These are phyloP conservation scores for Micromesistius poutassou DNA, from an alignment of 2,797 vertebrate genomes.

Conservation along the genomic window DNA sequence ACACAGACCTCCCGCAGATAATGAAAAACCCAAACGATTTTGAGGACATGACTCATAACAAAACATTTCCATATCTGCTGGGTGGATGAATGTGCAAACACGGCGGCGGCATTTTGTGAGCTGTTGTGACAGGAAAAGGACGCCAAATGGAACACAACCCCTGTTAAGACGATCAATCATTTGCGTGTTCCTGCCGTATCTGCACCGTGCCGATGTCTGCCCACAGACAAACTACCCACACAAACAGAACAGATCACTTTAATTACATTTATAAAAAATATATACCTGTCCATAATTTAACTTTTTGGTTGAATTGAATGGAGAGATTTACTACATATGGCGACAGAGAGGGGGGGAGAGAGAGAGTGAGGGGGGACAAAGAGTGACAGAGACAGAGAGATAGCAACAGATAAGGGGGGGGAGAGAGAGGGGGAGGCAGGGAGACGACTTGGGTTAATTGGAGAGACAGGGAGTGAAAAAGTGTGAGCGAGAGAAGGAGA, in stretches of 20 bases:
- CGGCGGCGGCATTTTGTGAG: background rate
- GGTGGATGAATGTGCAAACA: background rate
- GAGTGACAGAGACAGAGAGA: constrained; percentile 1
- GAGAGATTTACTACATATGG: too few relatives aligned
- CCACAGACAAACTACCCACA: background rate
- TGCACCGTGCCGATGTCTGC: background rate
- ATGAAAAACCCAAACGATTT: background rate
- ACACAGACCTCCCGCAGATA: background rate
- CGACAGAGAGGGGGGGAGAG: too few relatives aligned
- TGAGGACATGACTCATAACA: background rate
- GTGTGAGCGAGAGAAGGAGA: too few relatives aligned
- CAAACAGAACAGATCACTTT: background rate
- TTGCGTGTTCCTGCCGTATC: background rate
- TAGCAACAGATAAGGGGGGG: background rate
- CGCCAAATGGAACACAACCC: background rate
- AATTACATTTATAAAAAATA: too few relatives aligned
- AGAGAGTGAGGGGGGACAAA: too few relatives aligned
- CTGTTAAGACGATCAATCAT: background rate
- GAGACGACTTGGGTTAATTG: background rate
- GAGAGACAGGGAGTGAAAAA: background rate
- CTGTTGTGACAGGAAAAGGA: background rate
- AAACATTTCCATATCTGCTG: too few relatives aligned
- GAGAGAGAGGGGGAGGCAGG: constrained; percentile 1
- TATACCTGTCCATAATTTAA: too few relatives aligned
- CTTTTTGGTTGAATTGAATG: too few relatives aligned